These are phyloP conservation scores for Marronus borbonicus DNA, from an alignment of 2,888 invertebrate genomes.

Conservation along the genomic window DNA sequence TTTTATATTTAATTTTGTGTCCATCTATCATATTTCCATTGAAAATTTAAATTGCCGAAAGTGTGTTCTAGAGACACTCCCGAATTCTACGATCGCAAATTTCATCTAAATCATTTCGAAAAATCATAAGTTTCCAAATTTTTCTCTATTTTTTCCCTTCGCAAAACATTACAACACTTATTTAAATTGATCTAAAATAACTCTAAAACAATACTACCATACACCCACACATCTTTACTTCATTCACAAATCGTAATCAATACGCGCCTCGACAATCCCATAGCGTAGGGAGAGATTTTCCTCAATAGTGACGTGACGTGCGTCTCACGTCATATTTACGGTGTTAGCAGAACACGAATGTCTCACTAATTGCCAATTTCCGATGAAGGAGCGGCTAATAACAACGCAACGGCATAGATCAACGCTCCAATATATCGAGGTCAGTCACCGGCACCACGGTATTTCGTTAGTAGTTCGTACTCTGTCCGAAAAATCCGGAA, in stretches of 20 bases:
- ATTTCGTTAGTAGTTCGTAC: not conserved
- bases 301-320: conserved; percentile 49
- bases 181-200: too few species aligned
- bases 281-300: conserved; percentile 39
- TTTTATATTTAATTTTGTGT: too few species aligned
- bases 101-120: too few species aligned
- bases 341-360: conserved; percentile 55
- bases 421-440: conserved; percentile 57
- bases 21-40: too few species aligned
- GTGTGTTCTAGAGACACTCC: too few species aligned
- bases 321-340: conserved; percentile 48
- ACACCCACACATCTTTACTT: conserved; percentile 29
- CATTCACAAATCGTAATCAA: conserved; percentile 42
- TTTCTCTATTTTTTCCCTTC: too few species aligned
- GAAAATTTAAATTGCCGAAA: too few species aligned
- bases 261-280: conserved; percentile 12
- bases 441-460: conserved; percentile 56
- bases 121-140: too few species aligned
- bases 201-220: not conserved
- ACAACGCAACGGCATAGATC: conserved; percentile 58
- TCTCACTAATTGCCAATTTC: conserved; percentile 65
- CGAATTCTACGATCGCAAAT: too few species aligned
- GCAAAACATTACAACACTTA: too few species aligned
- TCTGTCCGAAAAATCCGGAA: too few species aligned
- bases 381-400: conserved; percentile 64